These are phyloP conservation scores for Micoletzkya japonica DNA, from an alignment of 2,888 invertebrate genomes.

Conservation along the genomic window DNA sequence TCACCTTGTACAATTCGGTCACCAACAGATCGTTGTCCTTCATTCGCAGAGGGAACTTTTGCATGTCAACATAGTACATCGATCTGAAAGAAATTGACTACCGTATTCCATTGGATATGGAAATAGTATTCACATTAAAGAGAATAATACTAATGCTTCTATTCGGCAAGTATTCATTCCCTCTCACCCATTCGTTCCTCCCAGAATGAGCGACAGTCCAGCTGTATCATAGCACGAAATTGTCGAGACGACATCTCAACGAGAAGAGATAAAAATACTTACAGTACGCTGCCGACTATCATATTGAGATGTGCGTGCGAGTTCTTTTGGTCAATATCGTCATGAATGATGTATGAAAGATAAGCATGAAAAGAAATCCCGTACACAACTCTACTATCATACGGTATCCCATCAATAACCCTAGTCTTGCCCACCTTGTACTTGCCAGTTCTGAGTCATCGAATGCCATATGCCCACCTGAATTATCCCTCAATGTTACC, in stretches of 20 bases:
- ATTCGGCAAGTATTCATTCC: neutral
- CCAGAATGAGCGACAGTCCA: constrained; percentile 84
- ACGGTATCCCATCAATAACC: neutral
- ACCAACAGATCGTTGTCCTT: constrained; percentile 97
- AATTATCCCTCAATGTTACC: too few relatives aligned
- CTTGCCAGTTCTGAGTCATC: constrained; percentile 97
- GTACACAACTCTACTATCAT: neutral
- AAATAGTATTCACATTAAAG: too few relatives aligned
- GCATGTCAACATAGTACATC: constrained; percentile 80
- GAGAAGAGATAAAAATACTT: neutral
- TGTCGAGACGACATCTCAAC: constrained; percentile 79
- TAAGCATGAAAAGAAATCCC: neutral
- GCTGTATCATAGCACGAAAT: constrained; percentile 95
- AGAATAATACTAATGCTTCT: too few relatives aligned
- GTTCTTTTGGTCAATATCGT: too few relatives aligned
- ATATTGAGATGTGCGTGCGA: neutral
- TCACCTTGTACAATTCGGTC: constrained; percentile 80
- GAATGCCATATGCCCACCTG: constrained; percentile 72
- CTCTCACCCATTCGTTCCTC: constrained; percentile 82
- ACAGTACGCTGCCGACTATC: neutral
- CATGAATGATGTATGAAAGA: neutral
- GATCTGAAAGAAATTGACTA: constrained; percentile 22
- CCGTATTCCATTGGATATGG: neutral
- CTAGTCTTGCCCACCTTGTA: constrained; percentile 50
- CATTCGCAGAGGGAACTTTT: constrained; percentile 83